Percentiles rank a stretch among this genome's conserved stretches.
Conservation (phyloP, 2,113 vertebrate genomes). For the Epinephelus lanceolatus region DNA sequence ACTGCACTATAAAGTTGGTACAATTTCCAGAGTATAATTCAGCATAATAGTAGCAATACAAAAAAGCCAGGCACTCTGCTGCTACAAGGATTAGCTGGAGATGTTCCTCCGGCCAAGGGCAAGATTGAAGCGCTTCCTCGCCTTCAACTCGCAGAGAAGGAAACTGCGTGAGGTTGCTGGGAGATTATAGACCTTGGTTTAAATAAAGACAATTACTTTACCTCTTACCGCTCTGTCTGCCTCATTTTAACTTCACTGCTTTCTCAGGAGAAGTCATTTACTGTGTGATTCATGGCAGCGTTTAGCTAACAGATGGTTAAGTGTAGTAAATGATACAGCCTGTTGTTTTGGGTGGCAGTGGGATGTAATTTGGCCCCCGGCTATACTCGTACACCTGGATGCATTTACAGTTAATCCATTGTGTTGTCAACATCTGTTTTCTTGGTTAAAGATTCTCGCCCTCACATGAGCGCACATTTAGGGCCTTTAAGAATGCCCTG, state of each 20-base stretch:
- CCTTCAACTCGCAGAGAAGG: conserved; percentile 18
- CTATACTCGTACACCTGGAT: conserved; percentile 16
- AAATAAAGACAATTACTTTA: conserved; percentile 59
- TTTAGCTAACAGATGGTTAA: conserved; percentile 41
- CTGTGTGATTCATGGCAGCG: conserved; percentile 8
- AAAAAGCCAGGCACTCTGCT: background rate
- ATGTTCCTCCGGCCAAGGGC: conserved; percentile 30
- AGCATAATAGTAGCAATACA: background rate
- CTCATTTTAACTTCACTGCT: conserved; percentile 11
- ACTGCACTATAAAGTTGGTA: background rate
- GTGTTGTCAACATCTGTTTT: conserved; percentile 28
- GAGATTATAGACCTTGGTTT: conserved; percentile 61
- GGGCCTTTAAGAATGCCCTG: background rate
- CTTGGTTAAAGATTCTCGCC: background rate
- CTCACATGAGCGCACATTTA: background rate
- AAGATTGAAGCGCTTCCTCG: conserved; percentile 9
- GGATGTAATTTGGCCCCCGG: background rate
- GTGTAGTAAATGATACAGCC: background rate
- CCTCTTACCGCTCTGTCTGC: conserved; percentile 16
- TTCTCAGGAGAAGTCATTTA: conserved; percentile 18
- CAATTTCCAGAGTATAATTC: background rate
- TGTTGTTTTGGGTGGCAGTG: conserved; percentile 6
- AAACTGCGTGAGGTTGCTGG: conserved; percentile 37
- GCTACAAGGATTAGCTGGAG: conserved; percentile 28
- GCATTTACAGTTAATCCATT: conserved; percentile 33